A percentile compares a stretch with the other conserved stretches of the same genome.
Conservation (phyloP, 1,140 invertebrate species). For the Magallana ariakensis region DNA sequence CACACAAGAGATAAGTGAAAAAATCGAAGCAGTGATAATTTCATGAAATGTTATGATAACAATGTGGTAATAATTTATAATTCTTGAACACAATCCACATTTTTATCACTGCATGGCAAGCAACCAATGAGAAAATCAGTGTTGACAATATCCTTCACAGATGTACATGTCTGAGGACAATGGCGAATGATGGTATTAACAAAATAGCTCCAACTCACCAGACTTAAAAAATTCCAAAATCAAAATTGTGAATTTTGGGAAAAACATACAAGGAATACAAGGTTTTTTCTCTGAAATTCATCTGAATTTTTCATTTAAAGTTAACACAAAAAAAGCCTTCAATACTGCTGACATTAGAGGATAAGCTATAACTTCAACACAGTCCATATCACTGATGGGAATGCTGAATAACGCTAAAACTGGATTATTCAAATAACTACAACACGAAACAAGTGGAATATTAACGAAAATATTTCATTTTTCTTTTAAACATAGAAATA, state of each 20-base stretch:
- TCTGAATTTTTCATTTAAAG: too few relatives aligned
- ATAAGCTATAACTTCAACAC: neutral
- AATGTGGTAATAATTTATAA: conserved; percentile 32
- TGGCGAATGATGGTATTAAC: neutral
- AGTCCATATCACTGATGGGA: conserved; percentile 12
- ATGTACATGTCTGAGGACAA: neutral
- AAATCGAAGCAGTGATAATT: conserved; percentile 8
- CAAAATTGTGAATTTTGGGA: too few relatives aligned
- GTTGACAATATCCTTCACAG: neutral
- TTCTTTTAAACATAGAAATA: neutral
- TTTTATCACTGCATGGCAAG: conserved; percentile 23
- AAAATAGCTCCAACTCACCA: conserved; percentile 1
- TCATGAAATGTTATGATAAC: neutral
- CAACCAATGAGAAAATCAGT: neutral
- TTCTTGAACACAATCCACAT: conserved; percentile 32
- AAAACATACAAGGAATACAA: too few relatives aligned
- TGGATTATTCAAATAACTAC: conserved; percentile 28
- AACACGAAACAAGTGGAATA: conserved; percentile 34
- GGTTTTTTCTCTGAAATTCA: too few relatives aligned
- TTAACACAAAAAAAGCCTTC: too few relatives aligned
- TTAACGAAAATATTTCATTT: conserved; percentile 28
- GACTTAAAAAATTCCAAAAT: too few relatives aligned
- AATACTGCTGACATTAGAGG: neutral
- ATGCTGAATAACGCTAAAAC: conserved; percentile 18
- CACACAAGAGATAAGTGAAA: neutral